Evolutionary conservation across 1,140 invertebrate genomes (phyloP).

Genomic region (Periplaneta americana): DNA sequence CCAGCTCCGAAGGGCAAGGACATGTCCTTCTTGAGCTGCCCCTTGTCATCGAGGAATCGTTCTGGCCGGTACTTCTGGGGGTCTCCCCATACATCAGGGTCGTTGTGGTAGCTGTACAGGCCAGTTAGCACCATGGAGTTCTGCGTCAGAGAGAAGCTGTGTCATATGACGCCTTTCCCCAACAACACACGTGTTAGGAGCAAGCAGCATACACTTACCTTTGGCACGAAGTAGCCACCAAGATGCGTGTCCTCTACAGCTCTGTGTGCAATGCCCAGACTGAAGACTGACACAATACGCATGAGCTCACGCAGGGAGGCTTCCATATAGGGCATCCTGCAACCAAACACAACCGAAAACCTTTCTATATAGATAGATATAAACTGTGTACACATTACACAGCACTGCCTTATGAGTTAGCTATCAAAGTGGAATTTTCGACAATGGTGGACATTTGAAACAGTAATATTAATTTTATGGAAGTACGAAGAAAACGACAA

Average conservation of each 20-base stretch:
- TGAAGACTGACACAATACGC: neutral
- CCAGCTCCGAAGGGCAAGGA: slow-evolving; percentile 63
- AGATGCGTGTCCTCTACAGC: neutral
- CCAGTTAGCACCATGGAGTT: slow-evolving; percentile 62
- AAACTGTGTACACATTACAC: no score
- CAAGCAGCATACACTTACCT: neutral
- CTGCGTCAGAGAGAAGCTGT: slow-evolving; percentile 37
- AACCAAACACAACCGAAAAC: no score
- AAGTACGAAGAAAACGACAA: no score
- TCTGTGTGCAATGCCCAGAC: neutral
- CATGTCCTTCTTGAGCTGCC: slow-evolving; percentile 48
- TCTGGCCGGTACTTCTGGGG: slow-evolving; percentile 64
- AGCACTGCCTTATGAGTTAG: no score
- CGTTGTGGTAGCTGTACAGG: slow-evolving; percentile 60
- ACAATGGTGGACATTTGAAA: no score
- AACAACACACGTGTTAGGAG: no score
- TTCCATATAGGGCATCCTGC: neutral
- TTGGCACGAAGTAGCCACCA: neutral
- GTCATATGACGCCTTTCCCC: no score
- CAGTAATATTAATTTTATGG: no score
- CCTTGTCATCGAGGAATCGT: slow-evolving; percentile 58
- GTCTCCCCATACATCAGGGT: slow-evolving; percentile 58
- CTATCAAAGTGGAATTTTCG: no score
- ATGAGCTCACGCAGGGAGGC: neutral
- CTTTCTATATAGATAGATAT: no score